Percentiles rank a stretch among this genome's conserved stretches.
Evolutionary conservation across 2,888 invertebrate genomes (phyloP).

Genomic region (Gandaritis pyraliata): DNA sequence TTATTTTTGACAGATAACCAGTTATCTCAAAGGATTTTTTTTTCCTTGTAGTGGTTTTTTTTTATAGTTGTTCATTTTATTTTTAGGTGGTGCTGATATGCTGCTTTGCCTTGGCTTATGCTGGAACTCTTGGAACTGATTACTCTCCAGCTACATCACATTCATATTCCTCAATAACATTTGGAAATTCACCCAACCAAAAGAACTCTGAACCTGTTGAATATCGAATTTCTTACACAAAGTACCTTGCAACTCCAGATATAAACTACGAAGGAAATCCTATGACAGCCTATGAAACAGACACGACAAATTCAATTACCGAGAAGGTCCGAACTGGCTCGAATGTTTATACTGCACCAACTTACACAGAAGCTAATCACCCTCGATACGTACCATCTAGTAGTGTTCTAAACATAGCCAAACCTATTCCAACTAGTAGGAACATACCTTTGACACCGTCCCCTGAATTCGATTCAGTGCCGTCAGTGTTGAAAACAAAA

Average conservation of each 20-base stretch:
- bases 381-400: conserved; percentile 10
- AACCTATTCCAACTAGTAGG: conserved; percentile 27
- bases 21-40: too few species aligned
- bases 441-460: conserved; percentile 29
- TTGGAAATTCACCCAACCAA: conserved; percentile 9
- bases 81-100: conserved; percentile 54
- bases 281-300: conserved; percentile 26
- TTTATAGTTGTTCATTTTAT: conserved; percentile 14
- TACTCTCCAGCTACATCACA: conserved; percentile 44
- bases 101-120: conserved; percentile 45
- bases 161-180: conserved; percentile 44
- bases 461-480: conserved; percentile 24
- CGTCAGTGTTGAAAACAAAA: conserved; percentile 28
- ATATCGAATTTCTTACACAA: background rate
- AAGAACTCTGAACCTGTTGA: background rate
- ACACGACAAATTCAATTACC: conserved; percentile 4
- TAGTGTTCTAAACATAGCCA: conserved; percentile 14
- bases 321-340: conserved; percentile 44
- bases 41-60: too few species aligned
- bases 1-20: too few species aligned
- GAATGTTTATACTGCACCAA: conserved; percentile 14
- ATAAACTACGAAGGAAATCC: conserved; percentile 35
- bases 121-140: conserved; percentile 45
- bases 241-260: background rate
- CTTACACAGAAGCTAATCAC: conserved; percentile 15